Evolutionary conservation across 2,797 vertebrate genomes (phyloP), one percentile per base, ranked within the genome.

Genomic region (Oreochromis grahami): DNA sequence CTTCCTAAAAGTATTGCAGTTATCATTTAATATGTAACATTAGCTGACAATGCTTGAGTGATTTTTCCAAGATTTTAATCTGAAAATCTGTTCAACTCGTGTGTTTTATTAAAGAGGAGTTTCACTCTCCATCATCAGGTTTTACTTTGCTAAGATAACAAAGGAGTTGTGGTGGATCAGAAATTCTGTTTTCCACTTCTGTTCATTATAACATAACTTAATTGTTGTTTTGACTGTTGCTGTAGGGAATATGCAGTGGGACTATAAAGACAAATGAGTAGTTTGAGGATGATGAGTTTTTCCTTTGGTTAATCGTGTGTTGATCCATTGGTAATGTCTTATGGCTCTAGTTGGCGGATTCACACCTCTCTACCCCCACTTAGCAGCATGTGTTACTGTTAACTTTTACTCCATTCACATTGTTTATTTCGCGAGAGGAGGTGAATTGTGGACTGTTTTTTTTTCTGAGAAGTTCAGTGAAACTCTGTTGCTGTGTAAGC

Each of bases 371-470:
- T 12, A n/a, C 32, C 0, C 58, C 2, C 32, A 36, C 58, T 63
- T 63, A 63, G 32, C 32, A 63, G 32, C 6, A 38, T 13, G 32
- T 36, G 32, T 63, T 36, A 38, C 58, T n/a, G 6, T 38, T 63
- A 13, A n/a, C 3, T 3, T 63, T 63, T n/a, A 63, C 10, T 38
- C n/a, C 58, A 63, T 63, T 38, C 32, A 63, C 32, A 36, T 3
- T 4, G 1, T 63, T 63, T 38, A 36, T 36, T 63, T 63, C 2
- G 0, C 1, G 1, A 63, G 19, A 63, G 34, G 11, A 38, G 36
- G 11, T 63, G 58, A 63, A 4, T 38, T 63, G 17, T 0, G 34
- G 11, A 63, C 3, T 36, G 2, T 1, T 36, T 13, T n/a, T 63
- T 63, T 8, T 63, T 11, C 32, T 63, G 32, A 5, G 58, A 63